Evolutionary conservation across 1,140 invertebrate species (phyloP).

Genomic region (Reticulitermes speratus): DNA sequence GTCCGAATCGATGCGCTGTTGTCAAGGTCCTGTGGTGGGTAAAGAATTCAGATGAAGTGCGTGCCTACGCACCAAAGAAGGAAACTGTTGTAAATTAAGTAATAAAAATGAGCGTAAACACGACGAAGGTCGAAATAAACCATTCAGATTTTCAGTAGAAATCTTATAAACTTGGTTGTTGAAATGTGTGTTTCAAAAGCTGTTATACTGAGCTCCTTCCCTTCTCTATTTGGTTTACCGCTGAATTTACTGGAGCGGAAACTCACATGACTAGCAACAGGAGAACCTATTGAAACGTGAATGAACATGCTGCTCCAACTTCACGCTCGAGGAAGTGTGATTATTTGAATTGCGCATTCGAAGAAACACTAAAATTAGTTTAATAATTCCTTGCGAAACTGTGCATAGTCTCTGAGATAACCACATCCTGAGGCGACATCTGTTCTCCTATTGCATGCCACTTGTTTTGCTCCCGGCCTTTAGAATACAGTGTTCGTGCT

Average conservation of each 20-base stretch:
- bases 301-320: not conserved
- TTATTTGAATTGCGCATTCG: not conserved
- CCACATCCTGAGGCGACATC: not conserved
- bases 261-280: not conserved
- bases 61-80: no score
- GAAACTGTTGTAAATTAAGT: no score
- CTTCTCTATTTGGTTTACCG: not conserved
- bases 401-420: not conserved
- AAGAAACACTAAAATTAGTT: conserved; percentile 18
- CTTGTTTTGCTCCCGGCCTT: not conserved
- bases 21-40: no score
- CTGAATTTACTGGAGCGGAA: not conserved
- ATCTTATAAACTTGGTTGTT: not conserved
- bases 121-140: no score
- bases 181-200: not conserved
- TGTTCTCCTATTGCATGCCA: not conserved
- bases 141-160: no score
- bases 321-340: not conserved
- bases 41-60: no score
- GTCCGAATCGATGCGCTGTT: no score
- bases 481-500: not conserved
- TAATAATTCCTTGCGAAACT: not conserved
- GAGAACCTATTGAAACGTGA: not conserved
- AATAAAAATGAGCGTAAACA: no score
- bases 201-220: not conserved